phyloP scores from a whole-genome alignment of 2,888 invertebrate species.

The Megalurothrips usitatus region DNA sequence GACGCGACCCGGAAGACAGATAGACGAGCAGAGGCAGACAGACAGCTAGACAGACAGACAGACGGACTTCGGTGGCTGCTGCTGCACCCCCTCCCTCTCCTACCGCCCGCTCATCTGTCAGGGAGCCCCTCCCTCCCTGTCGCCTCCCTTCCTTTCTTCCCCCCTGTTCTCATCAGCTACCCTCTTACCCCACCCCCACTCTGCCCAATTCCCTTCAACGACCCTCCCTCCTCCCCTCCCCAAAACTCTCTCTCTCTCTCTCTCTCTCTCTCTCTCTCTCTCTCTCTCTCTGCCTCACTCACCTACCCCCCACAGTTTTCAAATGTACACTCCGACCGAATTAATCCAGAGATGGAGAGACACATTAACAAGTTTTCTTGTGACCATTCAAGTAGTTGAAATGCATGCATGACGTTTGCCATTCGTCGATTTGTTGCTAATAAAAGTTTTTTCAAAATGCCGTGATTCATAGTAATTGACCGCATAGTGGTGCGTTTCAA shows the following conservation, averaged over 20 bases:
- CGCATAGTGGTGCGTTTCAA: too few species aligned
- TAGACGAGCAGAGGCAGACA: background rate
- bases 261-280: background rate
- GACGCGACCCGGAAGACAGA: too few species aligned
- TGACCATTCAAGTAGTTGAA: too few species aligned
- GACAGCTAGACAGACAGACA: background rate
- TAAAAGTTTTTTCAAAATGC: too few species aligned
- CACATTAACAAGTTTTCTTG: too few species aligned
- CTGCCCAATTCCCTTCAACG: background rate
- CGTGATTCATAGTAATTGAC: too few species aligned
- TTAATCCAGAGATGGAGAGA: background rate
- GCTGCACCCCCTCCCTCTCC: background rate
- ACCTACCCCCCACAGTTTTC: background rate
- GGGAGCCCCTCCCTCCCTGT: background rate
- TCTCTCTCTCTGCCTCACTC: background rate
- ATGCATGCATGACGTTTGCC: too few species aligned
- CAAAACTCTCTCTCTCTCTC: background rate
- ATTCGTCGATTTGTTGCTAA: too few species aligned
- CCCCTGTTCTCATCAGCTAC: constrained; percentile 4
- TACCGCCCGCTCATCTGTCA: constrained; percentile 6
- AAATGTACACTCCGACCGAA: background rate
- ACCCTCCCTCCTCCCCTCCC: background rate
- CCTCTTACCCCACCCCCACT: background rate
- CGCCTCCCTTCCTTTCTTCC: background rate
- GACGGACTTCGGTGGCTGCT: background rate